Conservation (phyloP, 2,113 vertebrate species). For the Xenopus laevis region DNA sequence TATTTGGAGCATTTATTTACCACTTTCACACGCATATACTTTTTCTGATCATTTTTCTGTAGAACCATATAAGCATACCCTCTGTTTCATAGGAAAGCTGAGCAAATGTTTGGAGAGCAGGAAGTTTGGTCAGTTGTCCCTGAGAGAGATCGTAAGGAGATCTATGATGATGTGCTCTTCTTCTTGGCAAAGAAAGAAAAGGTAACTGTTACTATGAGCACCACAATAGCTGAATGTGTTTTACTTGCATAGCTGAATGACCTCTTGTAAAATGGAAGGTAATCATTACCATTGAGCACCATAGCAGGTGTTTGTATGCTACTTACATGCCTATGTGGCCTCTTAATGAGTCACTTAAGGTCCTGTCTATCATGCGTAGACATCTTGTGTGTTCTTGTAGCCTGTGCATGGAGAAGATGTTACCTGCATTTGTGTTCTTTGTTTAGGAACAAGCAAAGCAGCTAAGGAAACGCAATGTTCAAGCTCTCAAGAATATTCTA, state of each 20-base stretch:
- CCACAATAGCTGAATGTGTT: too few relatives aligned
- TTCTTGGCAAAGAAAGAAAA: slow-evolving; percentile 70
- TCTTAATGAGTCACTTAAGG: too few relatives aligned
- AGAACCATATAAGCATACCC: too few relatives aligned
- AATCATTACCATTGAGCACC: neutral
- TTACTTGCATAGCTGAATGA: too few relatives aligned
- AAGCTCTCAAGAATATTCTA: slow-evolving; percentile 68
- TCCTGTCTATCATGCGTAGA: too few relatives aligned
- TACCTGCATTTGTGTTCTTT: neutral
- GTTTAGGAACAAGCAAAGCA: slow-evolving; percentile 67
- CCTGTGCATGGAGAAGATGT: too few relatives aligned
- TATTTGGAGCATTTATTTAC: too few relatives aligned
- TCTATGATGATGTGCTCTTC: slow-evolving; percentile 68
- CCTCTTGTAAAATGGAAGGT: neutral
- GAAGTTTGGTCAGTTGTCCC: slow-evolving; percentile 67
- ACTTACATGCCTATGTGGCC: too few relatives aligned
- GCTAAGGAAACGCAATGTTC: slow-evolving; percentile 65
- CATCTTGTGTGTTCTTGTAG: too few relatives aligned
- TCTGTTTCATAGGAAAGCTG: slow-evolving; percentile 56
- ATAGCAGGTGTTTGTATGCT: neutral
- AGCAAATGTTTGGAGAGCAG: slow-evolving; percentile 66
- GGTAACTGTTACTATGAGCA: slow-evolving; percentile 46
- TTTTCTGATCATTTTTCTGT: too few relatives aligned
- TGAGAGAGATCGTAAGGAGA: slow-evolving; percentile 66
- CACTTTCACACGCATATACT: too few relatives aligned